A percentile compares a stretch with the other conserved stretches of the same genome.
These are phyloP conservation scores for Diploscapter pachys DNA, from an alignment of 1,140 invertebrate genomes.

Conservation along the genomic window DNA sequence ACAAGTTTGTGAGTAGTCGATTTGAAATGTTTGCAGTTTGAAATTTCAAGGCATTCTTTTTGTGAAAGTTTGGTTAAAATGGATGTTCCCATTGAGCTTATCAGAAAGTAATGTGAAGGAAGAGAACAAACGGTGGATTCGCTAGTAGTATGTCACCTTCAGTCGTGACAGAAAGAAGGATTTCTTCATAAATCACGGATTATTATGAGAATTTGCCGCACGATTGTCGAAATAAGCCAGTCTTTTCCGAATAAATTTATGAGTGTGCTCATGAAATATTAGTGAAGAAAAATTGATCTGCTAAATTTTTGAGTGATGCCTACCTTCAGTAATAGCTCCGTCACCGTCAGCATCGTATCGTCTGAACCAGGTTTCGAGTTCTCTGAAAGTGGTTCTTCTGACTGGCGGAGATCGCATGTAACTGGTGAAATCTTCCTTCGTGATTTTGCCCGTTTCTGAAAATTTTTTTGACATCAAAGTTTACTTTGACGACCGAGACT, in stretches of 20 bases:
- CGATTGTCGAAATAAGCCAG: not conserved
- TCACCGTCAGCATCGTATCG: conserved; percentile 45
- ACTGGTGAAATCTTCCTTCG: conserved; percentile 52
- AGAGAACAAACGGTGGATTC: not conserved
- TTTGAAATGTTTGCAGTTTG: too few species aligned
- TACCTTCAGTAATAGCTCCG: conserved; percentile 49
- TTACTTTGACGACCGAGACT: too few species aligned
- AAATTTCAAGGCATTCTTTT: too few species aligned
- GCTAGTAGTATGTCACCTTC: not conserved
- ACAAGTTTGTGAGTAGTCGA: too few species aligned
- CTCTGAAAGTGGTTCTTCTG: conserved; percentile 47
- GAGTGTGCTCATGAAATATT: not conserved
- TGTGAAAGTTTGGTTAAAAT: too few species aligned
- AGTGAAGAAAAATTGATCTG: too few species aligned
- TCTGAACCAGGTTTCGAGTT: conserved; percentile 46
- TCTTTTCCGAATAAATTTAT: not conserved
- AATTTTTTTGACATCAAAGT: not conserved
- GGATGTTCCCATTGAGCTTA: too few species aligned
- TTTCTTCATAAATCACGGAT: not conserved
- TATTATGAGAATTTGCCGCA: not conserved
- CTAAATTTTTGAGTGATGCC: conserved; percentile 7
- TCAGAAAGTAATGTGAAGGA: not conserved
- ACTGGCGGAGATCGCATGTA: conserved; percentile 51
- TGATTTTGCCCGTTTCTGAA: conserved; percentile 54
- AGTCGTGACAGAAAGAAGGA: not conserved